Evolutionary conservation across 1,140 invertebrate species (phyloP).

Genomic region (Ectropis grisescens): DNA sequence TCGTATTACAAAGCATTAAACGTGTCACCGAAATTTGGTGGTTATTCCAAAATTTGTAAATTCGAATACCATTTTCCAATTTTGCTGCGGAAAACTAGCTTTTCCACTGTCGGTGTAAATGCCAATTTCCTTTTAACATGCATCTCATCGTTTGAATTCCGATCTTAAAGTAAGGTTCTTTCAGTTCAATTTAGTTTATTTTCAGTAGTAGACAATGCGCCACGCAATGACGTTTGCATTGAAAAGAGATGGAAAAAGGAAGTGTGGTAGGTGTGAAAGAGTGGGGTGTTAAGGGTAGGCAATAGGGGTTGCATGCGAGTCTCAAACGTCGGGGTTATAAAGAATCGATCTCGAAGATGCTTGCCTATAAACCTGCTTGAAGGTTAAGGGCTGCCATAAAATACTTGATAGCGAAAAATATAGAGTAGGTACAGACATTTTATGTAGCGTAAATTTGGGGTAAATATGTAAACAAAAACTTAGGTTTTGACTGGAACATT

Average conservation of each 20-base stretch:
- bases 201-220: constrained; percentile 51
- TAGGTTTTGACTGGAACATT: no score
- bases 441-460: no score
- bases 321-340: constrained; percentile 47
- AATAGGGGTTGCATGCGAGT: constrained; percentile 51
- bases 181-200: constrained; percentile 21
- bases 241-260: constrained; percentile 20
- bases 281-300: constrained; percentile 35
- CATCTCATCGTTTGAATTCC: constrained; percentile 11
- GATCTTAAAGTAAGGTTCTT: constrained; percentile 17
- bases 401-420: no score
- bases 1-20: no score
- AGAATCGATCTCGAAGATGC: constrained; percentile 62
- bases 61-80: constrained; percentile 57
- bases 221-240: constrained; percentile 63
- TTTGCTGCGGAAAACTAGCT: constrained; percentile 62
- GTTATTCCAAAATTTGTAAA: constrained; percentile 24
- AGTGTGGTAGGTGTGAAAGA: constrained; percentile 21
- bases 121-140: constrained; percentile 59
- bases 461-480: no score
- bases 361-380: no score
- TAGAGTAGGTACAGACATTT: no score
- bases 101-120: constrained; percentile 63
- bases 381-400: no score
- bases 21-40: no score